Evolutionary conservation across 2,113 vertebrate species (phyloP), one percentile per base, ranked within the genome.

Genomic region (Upupa epops): DNA sequence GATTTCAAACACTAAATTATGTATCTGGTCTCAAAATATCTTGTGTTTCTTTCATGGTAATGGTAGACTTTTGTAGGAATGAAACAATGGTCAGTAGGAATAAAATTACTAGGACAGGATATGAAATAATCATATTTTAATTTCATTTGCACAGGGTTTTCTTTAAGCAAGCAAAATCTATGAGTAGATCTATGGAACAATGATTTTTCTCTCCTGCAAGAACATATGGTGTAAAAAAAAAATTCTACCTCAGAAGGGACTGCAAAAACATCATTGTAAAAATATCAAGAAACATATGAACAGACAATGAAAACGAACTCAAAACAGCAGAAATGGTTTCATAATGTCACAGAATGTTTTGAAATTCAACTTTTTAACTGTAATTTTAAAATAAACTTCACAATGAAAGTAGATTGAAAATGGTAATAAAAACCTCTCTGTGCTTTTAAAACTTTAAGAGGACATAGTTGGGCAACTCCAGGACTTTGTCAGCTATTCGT

Each of bases 401-500:
- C 25, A 69, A 40, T 5, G 58, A 52, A 76, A 69, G 60, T 0
- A 25, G 68, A 48, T 13, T 46, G 31, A 68, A 55, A 80, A 66
- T 8, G 22, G 31, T 28, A 56, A 48, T 3, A 51, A 68, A 82
- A 48, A 6, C 0, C 4, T 4, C 5, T 45, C 21, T 52, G 7
- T 54, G n/a, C 22, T 83, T 61, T 88, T 42, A 42, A 70, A 91
- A 32, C 25, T 29, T 13, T 21, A 19, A 40, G 4, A 2, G 0
- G 8, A 37, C 8, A 40, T 22, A 16, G 11, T 22, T 1, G 2
- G 19, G 31, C 8, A 55, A 12, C 22, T 71, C 32, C 34, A 73
- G 32, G 54, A 16, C 4, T 80, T 73, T 42, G 26, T 75, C 34
- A 77, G 16, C 22, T 37, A 19, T 68, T n/a, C n/a, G n/a, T n/a